Base-by-base conservation (phyloP, 2,797 vertebrate species). In the Odontamblyopus rebecca region DNA sequence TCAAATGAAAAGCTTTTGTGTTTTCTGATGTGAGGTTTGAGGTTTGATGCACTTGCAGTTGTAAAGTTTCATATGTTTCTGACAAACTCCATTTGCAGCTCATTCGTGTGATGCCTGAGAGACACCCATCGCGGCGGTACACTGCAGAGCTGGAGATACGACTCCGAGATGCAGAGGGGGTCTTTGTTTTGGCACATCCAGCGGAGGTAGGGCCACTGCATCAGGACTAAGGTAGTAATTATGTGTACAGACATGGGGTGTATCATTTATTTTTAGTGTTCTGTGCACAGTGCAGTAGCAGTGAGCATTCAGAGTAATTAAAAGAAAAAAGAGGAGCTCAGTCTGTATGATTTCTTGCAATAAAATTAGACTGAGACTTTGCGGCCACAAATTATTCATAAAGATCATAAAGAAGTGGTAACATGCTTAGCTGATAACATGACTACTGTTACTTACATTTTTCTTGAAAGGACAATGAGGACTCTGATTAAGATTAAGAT, bases 71-170 rank as follows among this genome's bases (percentile, higher is more conserved):
- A 32, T 48, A 6, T 38, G 41, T 69, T 50, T 60, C 35, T 67
- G 75, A 61, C 7, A 7, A 32, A 65, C 59, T 77, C 0, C n/a
- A 4, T 26, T 87, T 82, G 59, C 77, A 93, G 91, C 87, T 93
- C 63, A 75, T 90, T 65, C 84, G 73, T 5, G 85, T 94, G 7
- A 61, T 95, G 73, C 90, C 93, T 27, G 83, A 85, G 35, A 89
- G 90, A 75, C 94, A 95, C 75, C 93, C 93, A 6, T 93, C 94
- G 0, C 82, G 82, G 29, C 76, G 78, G 6, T 94, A 94, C 77
- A 83, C 86, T 0, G 74, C 77, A 0, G 79, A 90, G 67, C 53
- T 95, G 77, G 89, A 94, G 41, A 66, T 67, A 0, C 91, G 92
- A 66, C 91, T 94, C 74, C 79, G 9, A 63, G 66, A 78, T 6